These are phyloP conservation scores for Cetoscarus ocellatus DNA, from an alignment of 2,797 vertebrate species.

Conservation along the genomic window DNA sequence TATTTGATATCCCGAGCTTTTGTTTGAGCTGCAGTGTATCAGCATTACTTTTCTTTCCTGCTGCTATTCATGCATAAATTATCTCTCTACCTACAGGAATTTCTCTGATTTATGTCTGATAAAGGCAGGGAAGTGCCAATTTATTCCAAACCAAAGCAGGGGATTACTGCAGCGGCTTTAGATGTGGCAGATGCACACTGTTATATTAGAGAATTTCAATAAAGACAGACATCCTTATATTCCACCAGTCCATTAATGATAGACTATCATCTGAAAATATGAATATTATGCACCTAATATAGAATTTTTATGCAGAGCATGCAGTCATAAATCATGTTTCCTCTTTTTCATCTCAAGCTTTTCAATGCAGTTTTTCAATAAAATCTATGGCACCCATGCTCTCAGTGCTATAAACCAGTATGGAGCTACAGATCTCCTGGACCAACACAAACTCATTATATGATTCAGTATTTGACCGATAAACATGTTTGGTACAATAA, in stretches of 20 bases:
- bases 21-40: conserved; percentile 24
- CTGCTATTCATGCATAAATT: conserved; percentile 49
- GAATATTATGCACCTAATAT: conserved; percentile 12
- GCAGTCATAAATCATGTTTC: conserved; percentile 20
- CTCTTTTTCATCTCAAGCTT: conserved; percentile 21
- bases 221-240: background rate
- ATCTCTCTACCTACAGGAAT: conserved; percentile 24
- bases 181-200: conserved; percentile 5
- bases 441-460: conserved; percentile 42
- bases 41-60: conserved; percentile 17
- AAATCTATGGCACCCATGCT: conserved; percentile 20
- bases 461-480: conserved; percentile 59
- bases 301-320: conserved; percentile 29
- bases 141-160: conserved; percentile 24
- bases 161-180: conserved; percentile 5
- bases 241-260: conserved; percentile 5
- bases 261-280: background rate
- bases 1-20: conserved; percentile 1
- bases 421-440: conserved; percentile 27
- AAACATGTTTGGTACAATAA: conserved; percentile 58
- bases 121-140: conserved; percentile 18
- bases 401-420: conserved; percentile 11
- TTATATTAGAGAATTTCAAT: background rate
- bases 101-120: conserved; percentile 36
- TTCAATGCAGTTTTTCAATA: conserved; percentile 49